These are phyloP conservation scores for Meloidogyne floridensis DNA, from an alignment of 1,140 invertebrate species.

Conservation along the genomic window DNA sequence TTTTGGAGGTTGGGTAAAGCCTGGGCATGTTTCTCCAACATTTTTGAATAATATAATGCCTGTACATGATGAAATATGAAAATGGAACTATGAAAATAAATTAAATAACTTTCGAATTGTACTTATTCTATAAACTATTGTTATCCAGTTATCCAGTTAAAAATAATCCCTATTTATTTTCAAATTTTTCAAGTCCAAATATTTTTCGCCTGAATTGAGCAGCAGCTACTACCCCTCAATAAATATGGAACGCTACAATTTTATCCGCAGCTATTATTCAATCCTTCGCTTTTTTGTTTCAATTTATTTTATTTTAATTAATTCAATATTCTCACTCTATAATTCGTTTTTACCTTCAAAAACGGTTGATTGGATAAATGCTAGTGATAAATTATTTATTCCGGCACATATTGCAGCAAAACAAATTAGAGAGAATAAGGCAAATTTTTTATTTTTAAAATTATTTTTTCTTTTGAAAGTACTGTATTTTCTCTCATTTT, in stretches of 20 bases:
- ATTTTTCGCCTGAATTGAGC: neutral
- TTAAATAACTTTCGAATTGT: no score
- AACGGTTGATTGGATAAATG: constrained; percentile 12
- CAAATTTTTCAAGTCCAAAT: neutral
- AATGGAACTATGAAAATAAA: neutral
- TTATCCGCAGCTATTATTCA: constrained; percentile 24
- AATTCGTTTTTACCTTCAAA: constrained; percentile 16
- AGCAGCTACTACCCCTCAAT: constrained; percentile 7
- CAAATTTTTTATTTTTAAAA: constrained; percentile 6
- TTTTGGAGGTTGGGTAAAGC: no score
- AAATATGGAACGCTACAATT: constrained; percentile 16
- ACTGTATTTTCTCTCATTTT: neutral
- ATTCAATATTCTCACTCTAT: constrained; percentile 19
- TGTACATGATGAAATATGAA: neutral
- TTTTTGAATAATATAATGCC: neutral
- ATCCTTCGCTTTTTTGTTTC: constrained; percentile 31
- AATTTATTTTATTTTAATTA: constrained; percentile 36
- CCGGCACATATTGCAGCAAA: constrained; percentile 50
- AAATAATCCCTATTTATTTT: neutral
- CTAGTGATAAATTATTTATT: constrained; percentile 47
- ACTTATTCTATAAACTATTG: no score
- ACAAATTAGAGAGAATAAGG: constrained; percentile 47
- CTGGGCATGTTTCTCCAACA: constrained; percentile 12
- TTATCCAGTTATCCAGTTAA: no score
- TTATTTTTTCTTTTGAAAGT: constrained; percentile 19